Percentiles rank a stretch among this genome's conserved stretches.
Conservation (phyloP, 2,888 invertebrate genomes). For the Scaeva pyrastri region DNA sequence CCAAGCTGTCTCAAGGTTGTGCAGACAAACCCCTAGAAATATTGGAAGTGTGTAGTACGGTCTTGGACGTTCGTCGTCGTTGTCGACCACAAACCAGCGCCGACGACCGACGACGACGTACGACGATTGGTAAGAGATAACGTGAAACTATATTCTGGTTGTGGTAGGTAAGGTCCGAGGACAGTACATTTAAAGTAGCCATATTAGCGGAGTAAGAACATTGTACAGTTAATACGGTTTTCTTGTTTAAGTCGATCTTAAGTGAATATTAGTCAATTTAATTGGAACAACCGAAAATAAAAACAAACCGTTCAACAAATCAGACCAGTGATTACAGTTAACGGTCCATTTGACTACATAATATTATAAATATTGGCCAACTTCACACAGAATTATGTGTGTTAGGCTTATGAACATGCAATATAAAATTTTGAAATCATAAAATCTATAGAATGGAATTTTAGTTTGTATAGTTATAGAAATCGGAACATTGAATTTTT, state of each 20-base stretch:
- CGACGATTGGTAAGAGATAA: constrained; percentile 39
- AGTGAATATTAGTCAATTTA: constrained; percentile 55
- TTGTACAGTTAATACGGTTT: constrained; percentile 51
- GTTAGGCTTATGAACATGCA: not conserved
- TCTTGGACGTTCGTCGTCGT: too few relatives aligned
- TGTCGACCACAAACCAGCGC: constrained; percentile 8
- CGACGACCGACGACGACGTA: too few relatives aligned
- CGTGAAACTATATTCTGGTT: constrained; percentile 35
- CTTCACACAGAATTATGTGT: not conserved
- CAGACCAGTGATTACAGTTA: constrained; percentile 49
- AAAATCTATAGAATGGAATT: constrained; percentile 1
- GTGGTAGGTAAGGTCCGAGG: not conserved
- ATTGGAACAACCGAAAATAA: constrained; percentile 32
- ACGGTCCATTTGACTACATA: constrained; percentile 56
- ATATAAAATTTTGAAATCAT: constrained; percentile 6
- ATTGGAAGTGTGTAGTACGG: constrained; percentile 13
- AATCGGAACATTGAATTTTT: too few relatives aligned
- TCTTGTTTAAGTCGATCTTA: constrained; percentile 42
- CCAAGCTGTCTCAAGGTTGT: constrained; percentile 62
- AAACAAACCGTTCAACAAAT: constrained; percentile 30
- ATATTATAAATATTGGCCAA: constrained; percentile 48
- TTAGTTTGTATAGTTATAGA: not conserved
- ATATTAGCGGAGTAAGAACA: constrained; percentile 51
- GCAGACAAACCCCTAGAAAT: constrained; percentile 32
- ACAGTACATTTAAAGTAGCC: not conserved